Conservation (phyloP, 1,140 invertebrate species). For the Caenorhabditis tropicalis region DNA sequence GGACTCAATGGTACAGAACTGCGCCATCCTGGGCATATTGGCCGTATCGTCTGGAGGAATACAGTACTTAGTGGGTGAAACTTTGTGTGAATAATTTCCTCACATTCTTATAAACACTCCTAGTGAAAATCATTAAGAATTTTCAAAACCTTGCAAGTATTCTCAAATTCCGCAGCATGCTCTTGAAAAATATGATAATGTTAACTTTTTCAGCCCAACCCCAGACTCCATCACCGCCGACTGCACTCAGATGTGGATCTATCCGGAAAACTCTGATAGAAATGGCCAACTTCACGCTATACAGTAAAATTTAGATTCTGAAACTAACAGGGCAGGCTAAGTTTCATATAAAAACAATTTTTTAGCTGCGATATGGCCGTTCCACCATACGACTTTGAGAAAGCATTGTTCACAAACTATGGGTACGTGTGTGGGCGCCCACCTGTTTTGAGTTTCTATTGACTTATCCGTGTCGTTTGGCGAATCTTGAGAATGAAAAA, state of each 20-base stretch:
- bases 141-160: neutral
- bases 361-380: constrained; percentile 12
- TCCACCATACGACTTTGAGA: neutral
- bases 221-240: neutral
- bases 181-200: no score
- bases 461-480: no score
- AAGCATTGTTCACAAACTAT: neutral
- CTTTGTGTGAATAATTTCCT: neutral
- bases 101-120: neutral
- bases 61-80: neutral
- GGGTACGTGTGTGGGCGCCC: constrained; percentile 19
- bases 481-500: no score
- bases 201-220: neutral
- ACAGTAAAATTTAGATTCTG: neutral
- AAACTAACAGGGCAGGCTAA: neutral
- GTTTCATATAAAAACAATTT: neutral
- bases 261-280: neutral
- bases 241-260: neutral
- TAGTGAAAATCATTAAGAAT: neutral
- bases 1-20: constrained; percentile 4
- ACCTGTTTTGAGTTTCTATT: constrained; percentile 19
- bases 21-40: constrained; percentile 14
- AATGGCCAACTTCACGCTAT: constrained; percentile 14
- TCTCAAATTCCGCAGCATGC: no score
- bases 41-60: neutral